Conservation (phyloP, 2,113 vertebrate genomes). For the Monarcha castaneiventris region DNA sequence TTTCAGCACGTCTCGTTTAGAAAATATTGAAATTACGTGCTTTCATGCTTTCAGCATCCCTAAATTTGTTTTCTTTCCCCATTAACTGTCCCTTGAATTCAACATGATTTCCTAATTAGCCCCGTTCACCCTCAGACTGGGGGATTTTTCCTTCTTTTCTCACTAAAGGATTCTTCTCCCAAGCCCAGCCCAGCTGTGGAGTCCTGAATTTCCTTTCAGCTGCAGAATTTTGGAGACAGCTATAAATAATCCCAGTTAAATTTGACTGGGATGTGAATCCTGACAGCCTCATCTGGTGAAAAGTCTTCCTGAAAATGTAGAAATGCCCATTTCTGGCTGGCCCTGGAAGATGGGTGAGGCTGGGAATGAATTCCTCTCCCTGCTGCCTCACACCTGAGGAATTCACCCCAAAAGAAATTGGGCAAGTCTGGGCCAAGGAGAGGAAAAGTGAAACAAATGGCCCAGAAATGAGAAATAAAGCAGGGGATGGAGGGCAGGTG, state of each 20-base stretch:
- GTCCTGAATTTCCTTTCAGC: not conserved
- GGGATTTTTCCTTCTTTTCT: not conserved
- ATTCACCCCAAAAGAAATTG: constrained; percentile 61
- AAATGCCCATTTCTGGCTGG: not conserved
- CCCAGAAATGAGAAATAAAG: not conserved
- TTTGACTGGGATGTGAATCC: not conserved
- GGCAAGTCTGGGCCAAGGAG: constrained; percentile 32
- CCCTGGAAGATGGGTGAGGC: not conserved
- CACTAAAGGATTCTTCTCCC: not conserved
- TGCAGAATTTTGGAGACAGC: not conserved
- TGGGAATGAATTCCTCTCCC: constrained; percentile 46
- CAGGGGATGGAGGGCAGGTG: not conserved
- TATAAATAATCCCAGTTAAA: not conserved
- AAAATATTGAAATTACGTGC: not conserved
- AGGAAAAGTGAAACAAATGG: constrained; percentile 46
- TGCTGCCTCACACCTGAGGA: constrained; percentile 52
- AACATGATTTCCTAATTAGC: not conserved
- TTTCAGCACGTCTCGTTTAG: not conserved
- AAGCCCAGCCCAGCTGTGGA: not conserved
- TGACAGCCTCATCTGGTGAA: not conserved
- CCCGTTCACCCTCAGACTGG: not conserved
- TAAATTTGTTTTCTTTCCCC: not conserved
- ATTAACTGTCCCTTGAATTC: not conserved
- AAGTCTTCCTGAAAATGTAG: not conserved
- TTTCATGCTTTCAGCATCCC: not conserved